Evolutionary conservation across 2,113 vertebrate genomes (phyloP).

Genomic region (Panurus biarmicus): DNA sequence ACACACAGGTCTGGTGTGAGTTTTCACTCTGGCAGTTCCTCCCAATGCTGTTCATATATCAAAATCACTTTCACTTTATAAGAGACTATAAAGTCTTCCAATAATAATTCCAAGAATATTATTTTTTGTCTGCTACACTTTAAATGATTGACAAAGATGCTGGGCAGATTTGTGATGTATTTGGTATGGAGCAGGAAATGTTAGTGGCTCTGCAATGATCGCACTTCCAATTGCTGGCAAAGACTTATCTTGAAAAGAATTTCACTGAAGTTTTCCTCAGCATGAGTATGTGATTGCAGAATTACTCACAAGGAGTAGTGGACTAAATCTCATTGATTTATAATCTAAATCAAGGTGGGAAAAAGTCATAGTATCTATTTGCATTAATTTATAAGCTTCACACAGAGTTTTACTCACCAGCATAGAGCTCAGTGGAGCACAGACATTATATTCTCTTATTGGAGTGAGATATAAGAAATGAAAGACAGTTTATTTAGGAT

Average conservation of each 20-base stretch:
- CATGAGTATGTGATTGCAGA: background rate
- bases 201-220: background rate
- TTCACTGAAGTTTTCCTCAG: background rate
- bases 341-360: background rate
- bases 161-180: background rate
- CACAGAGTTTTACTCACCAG: background rate
- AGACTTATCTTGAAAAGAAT: background rate
- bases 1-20: background rate
- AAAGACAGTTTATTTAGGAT: background rate
- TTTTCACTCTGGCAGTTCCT: background rate
- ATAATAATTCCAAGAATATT: background rate
- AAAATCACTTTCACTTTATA: background rate
- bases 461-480: background rate
- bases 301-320: background rate
- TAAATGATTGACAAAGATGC: background rate
- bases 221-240: background rate
- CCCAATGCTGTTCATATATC: background rate
- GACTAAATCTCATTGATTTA: background rate
- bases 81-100: background rate
- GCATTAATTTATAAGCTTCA: background rate
- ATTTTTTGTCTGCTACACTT: background rate
- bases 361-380: background rate
- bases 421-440: background rate
- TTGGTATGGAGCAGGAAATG: background rate
- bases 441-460: background rate